These are phyloP conservation scores for Laupala kohalensis DNA, from an alignment of 1,140 invertebrate species.

Conservation along the genomic window DNA sequence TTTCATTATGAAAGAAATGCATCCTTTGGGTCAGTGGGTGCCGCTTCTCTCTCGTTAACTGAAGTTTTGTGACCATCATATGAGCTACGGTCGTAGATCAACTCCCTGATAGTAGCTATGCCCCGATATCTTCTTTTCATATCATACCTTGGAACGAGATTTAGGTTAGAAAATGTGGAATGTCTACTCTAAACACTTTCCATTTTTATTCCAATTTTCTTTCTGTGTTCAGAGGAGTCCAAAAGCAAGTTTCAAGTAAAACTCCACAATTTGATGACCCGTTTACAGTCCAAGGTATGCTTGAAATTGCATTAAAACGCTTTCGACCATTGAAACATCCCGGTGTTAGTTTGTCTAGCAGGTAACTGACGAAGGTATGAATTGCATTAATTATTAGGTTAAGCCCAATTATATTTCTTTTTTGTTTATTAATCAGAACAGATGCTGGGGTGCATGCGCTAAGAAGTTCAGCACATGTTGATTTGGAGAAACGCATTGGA, in stretches of 20 bases:
- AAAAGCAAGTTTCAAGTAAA: constrained; percentile 14
- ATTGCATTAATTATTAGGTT: neutral
- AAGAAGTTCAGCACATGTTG: constrained; percentile 15
- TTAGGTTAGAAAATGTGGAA: constrained; percentile 8
- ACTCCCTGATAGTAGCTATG: constrained; percentile 1
- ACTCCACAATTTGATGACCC: constrained; percentile 1
- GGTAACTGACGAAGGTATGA: constrained; percentile 6
- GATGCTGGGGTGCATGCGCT: constrained; percentile 17
- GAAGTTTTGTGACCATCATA: too few species aligned
- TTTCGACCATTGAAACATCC: constrained; percentile 13
- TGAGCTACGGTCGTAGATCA: too few species aligned
- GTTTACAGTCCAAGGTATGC: constrained; percentile 14
- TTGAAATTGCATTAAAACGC: constrained; percentile 10
- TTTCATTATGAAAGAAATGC: too few species aligned
- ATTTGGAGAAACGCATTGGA: constrained; percentile 10
- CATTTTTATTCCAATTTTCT: neutral
- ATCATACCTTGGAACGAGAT: constrained; percentile 16
- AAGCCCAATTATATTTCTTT: neutral
- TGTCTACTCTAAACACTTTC: neutral
- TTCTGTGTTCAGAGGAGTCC: constrained; percentile 12
- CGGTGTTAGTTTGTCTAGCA: constrained; percentile 12
- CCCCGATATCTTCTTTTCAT: constrained; percentile 15
- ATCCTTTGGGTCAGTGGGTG: too few species aligned
- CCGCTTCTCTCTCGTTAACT: too few species aligned
- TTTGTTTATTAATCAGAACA: constrained; percentile 12